Conservation (phyloP, 2,797 vertebrate species). For the Gallirallus australis region DNA sequence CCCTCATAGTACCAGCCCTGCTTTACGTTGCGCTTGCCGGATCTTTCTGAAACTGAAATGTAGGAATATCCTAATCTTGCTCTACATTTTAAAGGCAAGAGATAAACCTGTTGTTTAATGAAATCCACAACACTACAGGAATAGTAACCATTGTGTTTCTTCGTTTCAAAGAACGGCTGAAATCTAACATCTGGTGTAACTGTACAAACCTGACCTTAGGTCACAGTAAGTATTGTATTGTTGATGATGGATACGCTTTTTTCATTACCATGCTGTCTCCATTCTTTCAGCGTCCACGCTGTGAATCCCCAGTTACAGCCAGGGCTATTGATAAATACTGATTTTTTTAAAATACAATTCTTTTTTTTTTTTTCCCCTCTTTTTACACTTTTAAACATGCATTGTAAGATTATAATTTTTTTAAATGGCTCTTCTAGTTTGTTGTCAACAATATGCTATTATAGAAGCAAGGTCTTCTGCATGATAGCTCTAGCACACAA, state of each 20-base stretch:
- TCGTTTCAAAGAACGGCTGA: slow-evolving; percentile 60
- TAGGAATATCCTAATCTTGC: slow-evolving; percentile 36
- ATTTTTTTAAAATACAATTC: slow-evolving; percentile 34
- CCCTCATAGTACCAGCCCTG: not conserved
- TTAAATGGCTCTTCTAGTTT: slow-evolving; percentile 10
- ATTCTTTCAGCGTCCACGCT: slow-evolving; percentile 67
- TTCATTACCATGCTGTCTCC: slow-evolving; percentile 71
- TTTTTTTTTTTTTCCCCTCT: not conserved
- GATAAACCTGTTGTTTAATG: slow-evolving; percentile 70
- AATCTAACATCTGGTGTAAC: slow-evolving; percentile 70
- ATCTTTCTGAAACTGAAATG: slow-evolving; percentile 23
- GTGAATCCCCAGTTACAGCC: slow-evolving; percentile 55
- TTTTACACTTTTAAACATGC: slow-evolving; percentile 6
- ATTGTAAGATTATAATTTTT: not conserved
- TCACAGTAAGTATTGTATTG: slow-evolving; percentile 71
- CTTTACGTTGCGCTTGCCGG: not conserved
- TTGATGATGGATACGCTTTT: slow-evolving; percentile 75
- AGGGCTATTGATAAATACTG: slow-evolving; percentile 70
- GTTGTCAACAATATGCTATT: slow-evolving; percentile 68
- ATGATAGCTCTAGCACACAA: not conserved
- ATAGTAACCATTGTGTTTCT: slow-evolving; percentile 62
- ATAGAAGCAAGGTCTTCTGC: slow-evolving; percentile 57
- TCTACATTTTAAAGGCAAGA: slow-evolving; percentile 58
- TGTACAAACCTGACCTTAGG: slow-evolving; percentile 69
- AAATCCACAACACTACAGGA: slow-evolving; percentile 67